Base-by-base conservation (phyloP, 2,797 vertebrate genomes). In the Tauraco hartlaubi region DNA sequence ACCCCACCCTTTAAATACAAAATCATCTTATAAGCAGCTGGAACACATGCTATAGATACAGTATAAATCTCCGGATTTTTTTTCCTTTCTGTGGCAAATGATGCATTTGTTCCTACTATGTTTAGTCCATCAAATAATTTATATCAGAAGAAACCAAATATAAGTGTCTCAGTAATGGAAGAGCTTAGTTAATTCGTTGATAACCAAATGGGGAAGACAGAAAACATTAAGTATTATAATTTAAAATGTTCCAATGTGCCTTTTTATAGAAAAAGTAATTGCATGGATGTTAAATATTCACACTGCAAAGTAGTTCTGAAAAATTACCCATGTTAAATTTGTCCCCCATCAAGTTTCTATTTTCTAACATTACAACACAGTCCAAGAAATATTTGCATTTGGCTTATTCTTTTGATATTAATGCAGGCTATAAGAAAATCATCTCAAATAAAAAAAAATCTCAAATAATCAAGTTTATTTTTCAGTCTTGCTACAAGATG, bases 401-500 rank as follows among this genome's bases (percentile, higher is more conserved):
- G 48, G 94, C 63, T 96, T 74, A 46, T 69, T 93, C 87, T 52
- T 92, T 81, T 92, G 85, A 96, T 96, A 73, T 94, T 96, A 96
- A 93, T 93, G 37, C 52, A 88, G 76, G 15, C 79, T 92, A n/a
- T 83, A 94, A 94, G 83, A 97, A 97, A 94, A 93, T 44, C 39
- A 62, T 78, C 15, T 90, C 64, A 83, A 72, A 89, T 75, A 66
- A 92, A 91, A 95, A 92, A 96, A 55, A 62, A 25, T 86, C 68
- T 92, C 64, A 63, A 91, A 90, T 95, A 85, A 94, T 78, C 62
- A 92, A 92, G 62, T 96, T 96, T 97, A 67, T 95, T 95, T 97
- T 97, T 95, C 93, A 90, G 95, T 92, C 92, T 97, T 96, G 93
- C 67, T 67, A 59, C 67, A 97, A 88, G 90, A 95, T 97, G 93